phyloP scores from a whole-genome alignment of 2,888 invertebrate species.

The Lottia gigantea region DNA sequence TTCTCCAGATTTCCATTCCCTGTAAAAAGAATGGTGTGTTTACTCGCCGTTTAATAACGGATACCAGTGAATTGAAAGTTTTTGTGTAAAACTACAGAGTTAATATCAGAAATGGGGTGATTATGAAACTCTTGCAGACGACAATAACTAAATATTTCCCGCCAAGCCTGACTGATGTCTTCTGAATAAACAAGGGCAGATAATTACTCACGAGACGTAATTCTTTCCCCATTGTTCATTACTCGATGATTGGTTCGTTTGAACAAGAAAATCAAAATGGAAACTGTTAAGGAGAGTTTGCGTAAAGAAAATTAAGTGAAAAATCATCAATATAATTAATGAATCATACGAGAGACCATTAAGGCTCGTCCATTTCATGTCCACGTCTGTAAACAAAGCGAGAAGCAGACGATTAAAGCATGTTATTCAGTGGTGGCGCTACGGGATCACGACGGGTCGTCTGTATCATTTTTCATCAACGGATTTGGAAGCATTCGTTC shows the following conservation, averaged over 20 bases:
- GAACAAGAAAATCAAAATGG: slow-evolving; percentile 17
- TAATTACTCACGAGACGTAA: neutral
- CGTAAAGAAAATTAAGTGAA: slow-evolving; percentile 24
- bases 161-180: slow-evolving; percentile 1
- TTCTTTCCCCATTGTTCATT: slow-evolving; percentile 2
- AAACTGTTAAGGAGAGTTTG: slow-evolving; percentile 19
- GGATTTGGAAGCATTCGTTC: neutral
- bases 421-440: neutral
- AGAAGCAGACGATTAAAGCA: slow-evolving; percentile 1
- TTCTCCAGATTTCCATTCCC: too few species aligned
- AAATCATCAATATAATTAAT: slow-evolving; percentile 26
- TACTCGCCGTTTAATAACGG: too few species aligned
- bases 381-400: slow-evolving; percentile 4
- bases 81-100: too few species aligned
- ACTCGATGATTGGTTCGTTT: neutral
- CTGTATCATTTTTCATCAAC: neutral
- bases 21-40: too few species aligned
- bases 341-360: slow-evolving; percentile 19
- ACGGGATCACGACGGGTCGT: neutral
- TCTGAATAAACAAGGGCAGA: slow-evolving; percentile 5
- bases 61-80: too few species aligned
- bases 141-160: neutral
- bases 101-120: too few species aligned
- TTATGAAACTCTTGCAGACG: neutral
- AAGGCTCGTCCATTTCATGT: neutral